Conservation (phyloP, 2,113 vertebrate species). For the Aphelocoma coerulescens region DNA sequence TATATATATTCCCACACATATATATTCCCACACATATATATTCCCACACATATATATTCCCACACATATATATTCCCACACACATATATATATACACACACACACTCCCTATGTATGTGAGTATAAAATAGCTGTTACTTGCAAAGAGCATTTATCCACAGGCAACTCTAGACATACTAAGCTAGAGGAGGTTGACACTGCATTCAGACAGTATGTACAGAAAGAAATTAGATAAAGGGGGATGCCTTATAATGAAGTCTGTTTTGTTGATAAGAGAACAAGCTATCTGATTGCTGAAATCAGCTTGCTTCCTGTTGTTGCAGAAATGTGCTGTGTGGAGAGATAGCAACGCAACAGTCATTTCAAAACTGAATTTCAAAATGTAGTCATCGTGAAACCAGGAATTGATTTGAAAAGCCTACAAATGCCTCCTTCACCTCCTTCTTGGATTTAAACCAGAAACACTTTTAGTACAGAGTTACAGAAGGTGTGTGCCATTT, state of each 20-base stretch:
- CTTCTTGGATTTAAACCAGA: not conserved
- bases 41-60: too few relatives aligned
- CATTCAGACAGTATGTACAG: not conserved
- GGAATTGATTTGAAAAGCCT: not conserved
- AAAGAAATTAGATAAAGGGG: not conserved
- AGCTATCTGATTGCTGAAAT: not conserved
- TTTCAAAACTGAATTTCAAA: slow-evolving; percentile 12
- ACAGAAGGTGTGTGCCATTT: not conserved
- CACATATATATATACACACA: accelerated
- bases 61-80: too few relatives aligned
- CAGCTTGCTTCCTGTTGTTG: not conserved
- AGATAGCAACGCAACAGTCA: not conserved
- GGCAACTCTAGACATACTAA: not conserved
- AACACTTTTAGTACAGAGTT: not conserved
- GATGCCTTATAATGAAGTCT: not conserved
- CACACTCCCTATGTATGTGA: accelerated
- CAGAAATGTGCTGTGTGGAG: not conserved
- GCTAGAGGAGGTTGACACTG: not conserved
- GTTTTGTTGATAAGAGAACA: not conserved
- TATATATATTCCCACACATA: accelerated
- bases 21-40: too few relatives aligned
- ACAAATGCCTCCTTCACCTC: not conserved
- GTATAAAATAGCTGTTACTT: not conserved
- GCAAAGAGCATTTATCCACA: not conserved
- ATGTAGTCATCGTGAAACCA: not conserved